Evolutionary conservation across 2,797 vertebrate species (phyloP).

Genomic region (Scarus forsteni): DNA sequence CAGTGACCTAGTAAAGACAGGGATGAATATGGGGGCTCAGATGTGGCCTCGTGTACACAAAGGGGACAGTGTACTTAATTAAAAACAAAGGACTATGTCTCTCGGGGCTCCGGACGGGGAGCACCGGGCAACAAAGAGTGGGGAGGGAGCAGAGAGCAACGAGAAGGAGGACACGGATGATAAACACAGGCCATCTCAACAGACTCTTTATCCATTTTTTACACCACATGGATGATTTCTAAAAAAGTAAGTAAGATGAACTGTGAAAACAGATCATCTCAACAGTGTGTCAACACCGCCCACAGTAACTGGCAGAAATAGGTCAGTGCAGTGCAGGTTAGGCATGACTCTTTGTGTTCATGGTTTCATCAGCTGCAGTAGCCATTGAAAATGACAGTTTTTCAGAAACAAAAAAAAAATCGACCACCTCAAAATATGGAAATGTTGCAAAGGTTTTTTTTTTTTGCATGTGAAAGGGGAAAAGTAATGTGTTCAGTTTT

Average conservation of each 20-base stretch:
- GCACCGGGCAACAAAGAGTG: conserved; percentile 54
- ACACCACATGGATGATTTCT: not conserved
- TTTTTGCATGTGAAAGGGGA: no score
- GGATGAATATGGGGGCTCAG: conserved; percentile 45
- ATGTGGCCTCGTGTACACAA: conserved; percentile 56
- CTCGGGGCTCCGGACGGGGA: conserved; percentile 53
- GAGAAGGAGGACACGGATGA: not conserved
- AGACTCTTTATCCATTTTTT: no score
- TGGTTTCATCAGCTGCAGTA: conserved; percentile 3
- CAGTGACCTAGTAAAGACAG: conserved; percentile 49
- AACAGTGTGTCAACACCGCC: conserved; percentile 21
- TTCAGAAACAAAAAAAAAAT: no score
- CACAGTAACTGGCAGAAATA: conserved; percentile 27
- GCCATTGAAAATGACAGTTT: not conserved
- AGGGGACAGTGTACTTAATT: conserved; percentile 72
- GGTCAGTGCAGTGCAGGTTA: conserved; percentile 13
- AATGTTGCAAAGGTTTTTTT: not conserved
- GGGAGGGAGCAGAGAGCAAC: conserved; percentile 21
- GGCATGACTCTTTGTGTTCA: not conserved
- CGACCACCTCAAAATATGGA: no score
- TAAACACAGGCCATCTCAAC: not conserved
- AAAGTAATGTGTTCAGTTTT: no score
- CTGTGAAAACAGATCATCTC: conserved; percentile 6
- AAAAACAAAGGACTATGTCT: conserved; percentile 73
- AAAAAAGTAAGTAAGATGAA: conserved; percentile 21